Base-by-base conservation (phyloP, 1,140 invertebrate genomes). In the Lepidurus apus region DNA sequence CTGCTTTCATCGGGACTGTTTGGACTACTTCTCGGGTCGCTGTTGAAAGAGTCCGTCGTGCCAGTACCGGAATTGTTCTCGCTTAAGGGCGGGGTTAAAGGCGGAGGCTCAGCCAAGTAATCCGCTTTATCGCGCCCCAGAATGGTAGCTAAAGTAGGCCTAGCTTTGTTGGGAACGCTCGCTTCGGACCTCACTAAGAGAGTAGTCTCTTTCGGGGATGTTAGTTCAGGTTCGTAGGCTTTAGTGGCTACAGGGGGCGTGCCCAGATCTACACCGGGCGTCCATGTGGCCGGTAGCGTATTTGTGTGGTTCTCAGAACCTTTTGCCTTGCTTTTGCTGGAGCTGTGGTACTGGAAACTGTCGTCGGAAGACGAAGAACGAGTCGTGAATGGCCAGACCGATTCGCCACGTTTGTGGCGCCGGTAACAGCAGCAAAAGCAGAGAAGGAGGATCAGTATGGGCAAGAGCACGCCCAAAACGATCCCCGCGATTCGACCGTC, bases 381-480 rank as follows among this genome's bases (percentile, higher is more conserved):
- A 13, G 78, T 79, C 73, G 75, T 26, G 11, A 74, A 74, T 45
- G 78, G 74, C 74, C 75, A 75, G 74, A 75, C 73, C 7, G 65
- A 44, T 8, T 43, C 44, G 73, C 78, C 78, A 24, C 75, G 74
- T 21, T 75, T 79, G 43, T 79, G 74, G 45, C 78, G 73, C n/a
- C 78, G 78, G n/a, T 74, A 77, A 74, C 84, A 80, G 74, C 81
- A 83, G 74, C 82, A 77, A 74, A 85, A 82, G 79, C 83, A 82
- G 24, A 82, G 42, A 8, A 82, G 79, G 21, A 85, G 78, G 44
- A 89, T 80, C n/a, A 88, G 45, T 24, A 89, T 80, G 24, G 89
- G 88, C 73, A 89, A 80, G 9, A 89, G 80, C 7, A 88, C 83
- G 7, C 83, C 85, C 42, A 88, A 45, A 7, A 87, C 85, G 24